A percentile compares a stretch with the other conserved stretches of the same genome.
phyloP scores from a whole-genome alignment of 2,113 vertebrate species.

The Pipra filicauda region DNA sequence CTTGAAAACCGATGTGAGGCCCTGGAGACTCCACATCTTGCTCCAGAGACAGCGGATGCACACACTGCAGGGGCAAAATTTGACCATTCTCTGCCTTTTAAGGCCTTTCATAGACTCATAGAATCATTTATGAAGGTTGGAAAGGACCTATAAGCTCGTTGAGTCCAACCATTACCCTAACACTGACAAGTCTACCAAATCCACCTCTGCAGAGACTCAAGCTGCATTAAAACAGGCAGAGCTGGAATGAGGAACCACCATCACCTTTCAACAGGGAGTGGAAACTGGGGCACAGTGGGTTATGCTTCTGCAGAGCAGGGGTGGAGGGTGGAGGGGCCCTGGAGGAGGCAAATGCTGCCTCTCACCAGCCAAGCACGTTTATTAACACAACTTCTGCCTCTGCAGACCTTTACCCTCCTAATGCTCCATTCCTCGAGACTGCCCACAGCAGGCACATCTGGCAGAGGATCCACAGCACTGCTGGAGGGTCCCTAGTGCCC shows the following conservation, averaged over 20 bases:
- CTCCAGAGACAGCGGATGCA: background rate
- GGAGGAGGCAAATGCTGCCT: background rate
- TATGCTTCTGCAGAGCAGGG: background rate
- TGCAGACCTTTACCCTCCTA: background rate
- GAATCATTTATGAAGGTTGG: background rate
- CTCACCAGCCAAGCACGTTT: background rate
- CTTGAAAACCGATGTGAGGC: background rate
- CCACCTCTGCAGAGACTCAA: background rate
- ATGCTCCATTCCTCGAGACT: background rate
- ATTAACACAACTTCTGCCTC: background rate
- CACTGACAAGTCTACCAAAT: background rate
- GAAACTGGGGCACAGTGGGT: rapidly evolving
- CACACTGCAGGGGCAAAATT: background rate
- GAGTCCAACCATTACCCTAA: background rate
- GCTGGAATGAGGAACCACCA: background rate
- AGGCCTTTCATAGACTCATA: background rate
- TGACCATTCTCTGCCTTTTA: background rate
- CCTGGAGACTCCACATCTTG: background rate
- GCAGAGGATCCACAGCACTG: background rate
- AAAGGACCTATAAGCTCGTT: background rate
- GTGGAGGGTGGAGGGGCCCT: background rate
- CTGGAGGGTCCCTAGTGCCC: background rate
- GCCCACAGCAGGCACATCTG: background rate
- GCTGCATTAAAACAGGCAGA: background rate
- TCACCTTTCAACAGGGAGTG: background rate